Conservation (phyloP, 2,888 invertebrate species). For the Lycocerus yunnanus region DNA sequence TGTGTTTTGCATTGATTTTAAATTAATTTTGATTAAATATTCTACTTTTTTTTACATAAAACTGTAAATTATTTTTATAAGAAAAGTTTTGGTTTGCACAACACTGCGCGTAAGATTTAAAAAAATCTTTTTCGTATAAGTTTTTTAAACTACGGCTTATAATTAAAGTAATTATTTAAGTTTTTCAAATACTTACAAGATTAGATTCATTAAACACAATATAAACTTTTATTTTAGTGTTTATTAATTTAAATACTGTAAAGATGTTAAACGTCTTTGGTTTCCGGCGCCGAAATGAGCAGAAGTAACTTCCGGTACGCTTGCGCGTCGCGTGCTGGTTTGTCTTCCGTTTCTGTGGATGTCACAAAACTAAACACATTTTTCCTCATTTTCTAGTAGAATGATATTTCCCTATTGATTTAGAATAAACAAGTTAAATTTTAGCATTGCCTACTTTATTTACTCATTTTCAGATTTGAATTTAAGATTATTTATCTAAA, state of each 20-base stretch:
- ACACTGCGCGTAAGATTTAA: background rate
- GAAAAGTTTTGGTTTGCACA: background rate
- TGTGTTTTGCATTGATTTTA: constrained; percentile 42
- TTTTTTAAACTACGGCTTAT: background rate
- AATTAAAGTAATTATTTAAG: background rate
- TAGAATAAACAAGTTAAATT: constrained; percentile 8
- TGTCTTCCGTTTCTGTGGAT: constrained; percentile 27
- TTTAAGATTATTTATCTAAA: constrained; percentile 1
- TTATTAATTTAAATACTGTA: constrained; percentile 4
- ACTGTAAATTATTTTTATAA: background rate
- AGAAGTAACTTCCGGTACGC: constrained; percentile 32
- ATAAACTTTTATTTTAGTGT: background rate
- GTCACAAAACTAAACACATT: constrained; percentile 25
- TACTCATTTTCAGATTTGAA: constrained; percentile 8
- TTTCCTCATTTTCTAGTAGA: constrained; percentile 16
- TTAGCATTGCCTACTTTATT: constrained; percentile 9
- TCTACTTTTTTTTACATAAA: background rate
- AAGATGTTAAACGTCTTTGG: constrained; percentile 38
- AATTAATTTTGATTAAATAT: constrained; percentile 7
- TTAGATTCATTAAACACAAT: background rate
- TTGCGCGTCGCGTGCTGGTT: constrained; percentile 39
- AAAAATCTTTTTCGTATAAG: background rate
- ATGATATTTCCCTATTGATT: constrained; percentile 23
- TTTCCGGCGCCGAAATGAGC: constrained; percentile 37
- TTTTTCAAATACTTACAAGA: background rate